phyloP scores from a whole-genome alignment of 1,140 invertebrate species.

The Drosophila chauvacae region DNA sequence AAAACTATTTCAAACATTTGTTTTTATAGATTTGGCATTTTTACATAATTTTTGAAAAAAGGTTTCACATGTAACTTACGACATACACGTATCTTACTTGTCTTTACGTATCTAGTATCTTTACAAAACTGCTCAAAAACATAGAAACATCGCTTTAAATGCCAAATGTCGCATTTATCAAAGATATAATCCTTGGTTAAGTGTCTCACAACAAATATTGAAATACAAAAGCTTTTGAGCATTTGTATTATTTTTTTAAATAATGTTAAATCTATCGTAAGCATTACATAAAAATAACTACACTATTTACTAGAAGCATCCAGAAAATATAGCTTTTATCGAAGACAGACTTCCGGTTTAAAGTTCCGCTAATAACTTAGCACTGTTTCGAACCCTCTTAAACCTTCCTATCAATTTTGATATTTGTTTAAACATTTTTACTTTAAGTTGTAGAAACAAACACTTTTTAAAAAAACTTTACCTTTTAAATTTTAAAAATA shows the following conservation, averaged over 20 bases:
- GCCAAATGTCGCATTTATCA: not conserved
- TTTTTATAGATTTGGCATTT: not conserved
- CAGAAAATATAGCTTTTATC: not conserved
- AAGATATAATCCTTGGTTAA: not conserved
- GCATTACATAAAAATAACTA: not conserved
- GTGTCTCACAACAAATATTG: too few relatives aligned
- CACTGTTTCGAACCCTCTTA: not conserved
- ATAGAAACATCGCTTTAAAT: not conserved
- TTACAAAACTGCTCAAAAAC: not conserved
- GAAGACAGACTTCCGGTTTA: not conserved
- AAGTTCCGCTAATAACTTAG: not conserved
- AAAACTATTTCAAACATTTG: too few relatives aligned
- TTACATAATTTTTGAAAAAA: not conserved
- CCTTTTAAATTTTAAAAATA: not conserved
- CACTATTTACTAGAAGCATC: not conserved
- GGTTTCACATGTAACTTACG: not conserved
- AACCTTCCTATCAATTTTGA: not conserved
- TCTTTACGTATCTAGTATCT: not conserved
- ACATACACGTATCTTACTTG: not conserved
- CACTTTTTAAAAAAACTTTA: not conserved
- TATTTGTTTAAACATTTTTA: not conserved
- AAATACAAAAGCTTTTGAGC: not conserved
- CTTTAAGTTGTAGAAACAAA: not conserved
- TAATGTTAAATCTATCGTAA: too few relatives aligned
- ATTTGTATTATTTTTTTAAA: too few relatives aligned